These are phyloP conservation scores for Nicator chloris DNA, from an alignment of 2,113 vertebrate genomes.

Conservation along the genomic window DNA sequence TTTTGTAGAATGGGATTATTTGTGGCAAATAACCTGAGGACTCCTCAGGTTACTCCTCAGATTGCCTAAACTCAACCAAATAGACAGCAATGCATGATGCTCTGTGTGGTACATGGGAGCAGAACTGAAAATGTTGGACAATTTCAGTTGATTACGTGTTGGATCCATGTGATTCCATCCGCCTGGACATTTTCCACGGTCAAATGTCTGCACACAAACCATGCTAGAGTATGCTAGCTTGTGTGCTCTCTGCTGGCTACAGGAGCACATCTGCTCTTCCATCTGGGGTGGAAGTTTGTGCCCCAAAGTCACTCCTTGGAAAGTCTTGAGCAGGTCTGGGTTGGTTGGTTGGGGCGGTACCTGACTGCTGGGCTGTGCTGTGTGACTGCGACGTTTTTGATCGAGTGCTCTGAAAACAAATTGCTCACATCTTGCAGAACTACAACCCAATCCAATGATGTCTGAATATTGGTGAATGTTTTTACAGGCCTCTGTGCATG, in stretches of 20 bases:
- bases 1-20: background rate
- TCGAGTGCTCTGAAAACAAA: rapidly evolving
- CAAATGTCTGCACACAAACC: background rate
- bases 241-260: background rate
- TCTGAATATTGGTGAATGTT: background rate
- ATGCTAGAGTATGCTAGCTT: background rate
- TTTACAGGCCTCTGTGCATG: background rate
- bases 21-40: background rate
- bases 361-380: background rate
- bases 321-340: background rate
- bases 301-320: background rate
- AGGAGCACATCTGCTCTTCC: background rate
- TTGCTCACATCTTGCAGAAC: background rate
- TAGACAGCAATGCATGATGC: background rate
- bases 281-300: background rate
- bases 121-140: background rate
- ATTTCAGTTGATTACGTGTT: background rate
- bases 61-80: background rate
- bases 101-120: background rate
- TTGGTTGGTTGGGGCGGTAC: background rate
- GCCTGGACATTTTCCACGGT: background rate
- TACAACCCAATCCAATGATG: rapidly evolving
- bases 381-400: background rate
- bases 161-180: background rate
- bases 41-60: background rate